Conservation (phyloP, 2,797 vertebrate genomes). For the Microctenopoma steveboyesi region DNA sequence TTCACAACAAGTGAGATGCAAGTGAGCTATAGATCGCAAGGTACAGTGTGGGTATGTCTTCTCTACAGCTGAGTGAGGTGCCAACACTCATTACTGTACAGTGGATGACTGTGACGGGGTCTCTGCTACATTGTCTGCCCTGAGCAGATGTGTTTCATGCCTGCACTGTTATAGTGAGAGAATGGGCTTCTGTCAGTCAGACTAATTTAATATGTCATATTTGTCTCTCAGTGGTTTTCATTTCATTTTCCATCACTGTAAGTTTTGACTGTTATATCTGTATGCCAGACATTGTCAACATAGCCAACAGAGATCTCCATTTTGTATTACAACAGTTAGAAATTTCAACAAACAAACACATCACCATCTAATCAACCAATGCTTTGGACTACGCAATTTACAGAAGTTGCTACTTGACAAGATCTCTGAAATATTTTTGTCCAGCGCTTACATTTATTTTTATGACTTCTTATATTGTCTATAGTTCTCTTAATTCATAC, state of each 20-base stretch:
- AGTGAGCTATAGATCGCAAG: slow-evolving; percentile 57
- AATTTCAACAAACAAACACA: slow-evolving; percentile 80
- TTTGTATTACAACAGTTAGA: slow-evolving; percentile 81
- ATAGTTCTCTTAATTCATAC: slow-evolving; percentile 76
- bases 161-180: slow-evolving; percentile 63
- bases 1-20: slow-evolving; percentile 65
- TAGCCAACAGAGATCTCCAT: slow-evolving; percentile 73
- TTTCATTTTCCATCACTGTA: slow-evolving; percentile 65
- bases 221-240: slow-evolving; percentile 57
- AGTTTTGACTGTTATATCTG: slow-evolving; percentile 58
- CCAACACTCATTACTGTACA: slow-evolving; percentile 60
- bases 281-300: slow-evolving; percentile 63
- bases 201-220: slow-evolving; percentile 53
- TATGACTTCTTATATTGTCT: slow-evolving; percentile 70
- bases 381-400: slow-evolving; percentile 80
- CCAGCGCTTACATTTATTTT: slow-evolving; percentile 78
- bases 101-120: slow-evolving; percentile 70
- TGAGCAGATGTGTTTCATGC: slow-evolving; percentile 75
- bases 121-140: slow-evolving; percentile 86
- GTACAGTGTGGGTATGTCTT: slow-evolving; percentile 66
- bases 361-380: slow-evolving; percentile 81
- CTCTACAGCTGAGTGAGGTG: slow-evolving; percentile 64
- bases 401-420: slow-evolving; percentile 82
- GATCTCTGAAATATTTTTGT: slow-evolving; percentile 76
- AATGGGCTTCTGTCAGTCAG: slow-evolving; percentile 61